Conservation (phyloP, 2,797 vertebrate genomes). For the Echeneis naucrates region DNA sequence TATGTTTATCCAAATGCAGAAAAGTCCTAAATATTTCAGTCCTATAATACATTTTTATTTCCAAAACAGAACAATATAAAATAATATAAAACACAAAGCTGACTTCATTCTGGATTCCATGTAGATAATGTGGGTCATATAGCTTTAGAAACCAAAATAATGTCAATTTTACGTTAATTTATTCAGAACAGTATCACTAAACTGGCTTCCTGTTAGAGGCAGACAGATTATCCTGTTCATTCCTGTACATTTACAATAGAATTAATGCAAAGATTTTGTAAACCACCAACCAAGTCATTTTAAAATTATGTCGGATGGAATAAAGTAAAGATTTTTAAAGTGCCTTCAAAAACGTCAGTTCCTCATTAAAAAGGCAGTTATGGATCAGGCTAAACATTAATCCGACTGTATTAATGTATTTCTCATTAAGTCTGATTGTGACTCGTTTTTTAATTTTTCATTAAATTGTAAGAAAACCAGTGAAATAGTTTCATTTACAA, state of each 20-base stretch:
- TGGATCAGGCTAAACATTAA: neutral
- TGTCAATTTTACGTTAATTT: too few species aligned
- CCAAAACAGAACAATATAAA: neutral
- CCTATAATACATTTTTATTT: neutral
- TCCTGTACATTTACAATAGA: too few species aligned
- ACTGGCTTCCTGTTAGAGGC: accelerated
- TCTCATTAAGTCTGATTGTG: neutral
- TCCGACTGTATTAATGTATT: neutral
- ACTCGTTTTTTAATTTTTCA: neutral
- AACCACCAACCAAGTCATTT: neutral
- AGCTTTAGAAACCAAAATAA: neutral
- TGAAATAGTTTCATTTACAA: neutral
- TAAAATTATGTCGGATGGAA: neutral
- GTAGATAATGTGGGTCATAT: neutral
- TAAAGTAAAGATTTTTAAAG: neutral
- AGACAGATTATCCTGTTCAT: too few species aligned
- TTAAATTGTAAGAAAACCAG: too few species aligned
- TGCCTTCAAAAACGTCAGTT: neutral
- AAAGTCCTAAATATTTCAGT: neutral
- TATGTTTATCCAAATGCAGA: neutral
- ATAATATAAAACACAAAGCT: neutral
- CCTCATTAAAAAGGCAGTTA: too few species aligned
- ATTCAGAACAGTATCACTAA: neutral
- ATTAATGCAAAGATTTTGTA: too few species aligned
- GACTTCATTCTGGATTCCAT: neutral